Base-by-base conservation (phyloP, 2,113 vertebrate species). In the Archocentrus centrarchus region DNA sequence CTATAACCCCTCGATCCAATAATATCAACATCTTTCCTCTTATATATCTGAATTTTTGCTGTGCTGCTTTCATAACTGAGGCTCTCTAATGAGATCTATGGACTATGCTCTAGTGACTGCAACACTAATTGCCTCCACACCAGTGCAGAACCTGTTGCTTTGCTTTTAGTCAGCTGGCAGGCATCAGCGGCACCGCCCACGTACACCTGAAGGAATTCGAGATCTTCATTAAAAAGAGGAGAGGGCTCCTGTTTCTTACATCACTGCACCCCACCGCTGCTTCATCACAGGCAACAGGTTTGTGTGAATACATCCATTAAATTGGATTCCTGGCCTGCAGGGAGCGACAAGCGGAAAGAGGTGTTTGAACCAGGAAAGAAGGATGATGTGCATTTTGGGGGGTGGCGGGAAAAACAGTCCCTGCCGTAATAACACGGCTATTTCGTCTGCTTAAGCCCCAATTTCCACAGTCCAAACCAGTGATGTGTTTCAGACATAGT, bases 251-350 rank as follows among this genome's bases (percentile, higher is more conserved):
- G 77, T 82, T 90, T 88, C 87, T 91, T 90, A 86, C 88, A 91
- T 92, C 84, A 61, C 77, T 88, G 79, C 79, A 59, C 83, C 77
- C 50, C 80, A 8, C 58, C 20, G 10, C 76, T 59, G 24, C 81
- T 50, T 85, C 87, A 80, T 93, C 88, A 77, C 63, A 80, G 79
- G 91, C 90, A 94, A 94, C 81, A 89, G 87, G 90, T 91, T 84
- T 81, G 85, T 93, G 92, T 93, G 94, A 94, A 92, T 93, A 93
- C 91, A 93, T 92, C 92, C 93, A 94, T 94, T 94, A 95, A 95
- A 95, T 96, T 95, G 90, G 93, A 95, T 95, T 94, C 78, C 81
- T 77, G 88, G 91, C 90, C 94, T 93, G 86, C 76, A 90, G 90
- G 92, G 93, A 93, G 60, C 89, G 90, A 92, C 90, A 90, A 88